phyloP scores from a whole-genome alignment of 2,113 vertebrate species.

The Mystacornis crossleyi region DNA sequence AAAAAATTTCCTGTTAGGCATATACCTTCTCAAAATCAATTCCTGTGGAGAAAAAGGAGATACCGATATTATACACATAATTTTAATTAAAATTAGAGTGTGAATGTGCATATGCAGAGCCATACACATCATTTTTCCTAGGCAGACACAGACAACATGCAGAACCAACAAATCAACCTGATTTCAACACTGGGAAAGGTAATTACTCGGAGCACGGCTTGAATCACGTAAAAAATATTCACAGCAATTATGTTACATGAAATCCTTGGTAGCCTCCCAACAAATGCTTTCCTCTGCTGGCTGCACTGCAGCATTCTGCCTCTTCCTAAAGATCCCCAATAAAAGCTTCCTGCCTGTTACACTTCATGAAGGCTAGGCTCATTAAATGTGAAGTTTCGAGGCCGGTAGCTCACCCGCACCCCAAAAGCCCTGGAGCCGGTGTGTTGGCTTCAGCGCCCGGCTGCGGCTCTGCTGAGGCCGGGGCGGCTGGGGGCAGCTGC shows the following conservation, averaged over 20 bases:
- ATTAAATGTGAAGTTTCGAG: neutral
- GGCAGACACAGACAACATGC: neutral
- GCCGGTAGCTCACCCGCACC: neutral
- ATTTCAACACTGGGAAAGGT: slow-evolving; percentile 27
- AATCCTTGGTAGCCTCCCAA: neutral
- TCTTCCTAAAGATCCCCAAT: neutral
- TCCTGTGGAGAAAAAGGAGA: neutral
- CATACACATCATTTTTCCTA: neutral
- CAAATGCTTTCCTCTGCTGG: neutral
- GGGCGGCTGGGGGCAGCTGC: neutral
- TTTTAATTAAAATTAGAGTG: slow-evolving; percentile 30
- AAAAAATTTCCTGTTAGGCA: neutral
- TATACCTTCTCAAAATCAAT: neutral
- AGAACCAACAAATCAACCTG: slow-evolving; percentile 40
- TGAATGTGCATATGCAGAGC: neutral
- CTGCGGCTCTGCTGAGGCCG: rapidly evolving
- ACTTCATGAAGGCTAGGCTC: neutral
- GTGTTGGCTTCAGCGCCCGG: rapidly evolving
- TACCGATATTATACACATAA: neutral
- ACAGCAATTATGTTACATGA: neutral
- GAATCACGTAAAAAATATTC: neutral
- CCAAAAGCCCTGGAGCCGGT: neutral
- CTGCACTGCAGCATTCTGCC: neutral
- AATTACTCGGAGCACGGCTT: neutral
- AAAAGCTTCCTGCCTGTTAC: neutral